These are phyloP conservation scores for Drosophila repleta DNA, from an alignment of 1,140 invertebrate genomes.

Conservation along the genomic window DNA sequence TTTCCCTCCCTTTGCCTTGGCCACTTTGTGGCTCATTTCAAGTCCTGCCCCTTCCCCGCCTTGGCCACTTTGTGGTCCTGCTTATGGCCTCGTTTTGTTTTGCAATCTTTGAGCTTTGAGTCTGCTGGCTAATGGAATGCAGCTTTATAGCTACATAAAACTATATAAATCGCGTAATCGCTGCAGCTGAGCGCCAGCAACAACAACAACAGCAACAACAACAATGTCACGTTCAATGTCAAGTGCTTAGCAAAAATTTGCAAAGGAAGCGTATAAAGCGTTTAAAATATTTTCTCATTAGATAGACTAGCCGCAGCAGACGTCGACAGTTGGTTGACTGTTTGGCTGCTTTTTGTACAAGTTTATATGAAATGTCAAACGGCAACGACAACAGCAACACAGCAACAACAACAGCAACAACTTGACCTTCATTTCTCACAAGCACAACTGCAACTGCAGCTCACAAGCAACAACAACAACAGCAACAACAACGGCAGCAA, in stretches of 20 bases:
- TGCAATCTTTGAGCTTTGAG: neutral
- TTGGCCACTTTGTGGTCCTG: slow-evolving; percentile 24
- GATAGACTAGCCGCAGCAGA: slow-evolving; percentile 61
- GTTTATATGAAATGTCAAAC: slow-evolving; percentile 80
- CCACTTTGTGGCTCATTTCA: too few relatives aligned
- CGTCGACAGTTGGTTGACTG: slow-evolving; percentile 37
- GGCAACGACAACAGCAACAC: slow-evolving; percentile 45
- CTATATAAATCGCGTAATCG: slow-evolving; percentile 75
- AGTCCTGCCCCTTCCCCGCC: neutral
- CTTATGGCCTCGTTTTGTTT: slow-evolving; percentile 11
- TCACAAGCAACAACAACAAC: slow-evolving; percentile 39
- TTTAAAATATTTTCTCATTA: slow-evolving; percentile 83
- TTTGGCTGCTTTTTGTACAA: slow-evolving; percentile 56
- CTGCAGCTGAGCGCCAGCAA: slow-evolving; percentile 63
- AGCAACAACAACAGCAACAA: slow-evolving; percentile 46
- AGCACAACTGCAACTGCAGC: slow-evolving; percentile 55
- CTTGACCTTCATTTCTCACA: slow-evolving; percentile 75
- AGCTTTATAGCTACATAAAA: slow-evolving; percentile 17
- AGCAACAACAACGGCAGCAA: slow-evolving; percentile 34
- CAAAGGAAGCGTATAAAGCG: slow-evolving; percentile 81
- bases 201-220: slow-evolving; percentile 45
- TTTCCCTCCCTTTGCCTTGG: neutral
- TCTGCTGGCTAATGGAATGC: slow-evolving; percentile 36
- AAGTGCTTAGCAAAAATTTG: slow-evolving; percentile 74
- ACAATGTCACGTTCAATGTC: slow-evolving; percentile 82